Evolutionary conservation across 2,888 invertebrate species (phyloP), one percentile per base, ranked within the genome.

Genomic region (Argyresthia albistria): DNA sequence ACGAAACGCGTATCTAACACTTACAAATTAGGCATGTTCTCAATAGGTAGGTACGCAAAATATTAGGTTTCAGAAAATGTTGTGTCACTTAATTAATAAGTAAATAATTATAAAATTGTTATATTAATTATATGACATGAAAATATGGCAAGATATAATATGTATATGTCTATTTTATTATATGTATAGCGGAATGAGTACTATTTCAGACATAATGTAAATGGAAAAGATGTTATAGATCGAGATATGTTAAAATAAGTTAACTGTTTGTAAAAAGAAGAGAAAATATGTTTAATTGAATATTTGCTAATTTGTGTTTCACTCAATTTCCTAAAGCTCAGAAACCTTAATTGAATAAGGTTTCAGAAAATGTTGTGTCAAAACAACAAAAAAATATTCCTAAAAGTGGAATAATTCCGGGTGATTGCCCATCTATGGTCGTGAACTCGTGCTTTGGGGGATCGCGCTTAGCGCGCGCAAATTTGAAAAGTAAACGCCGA

Each of bases 181-280:
- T 82, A n/a, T n/a, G n/a, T n/a, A 83, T 79, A 86, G 81, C 78
- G 76, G 80, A 83, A 78, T 75, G 82, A 84, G 74, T 79, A 80
- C 77, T 78, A 80, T 77, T 77, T 77, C 80, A 78, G 81, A 52
- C 7, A 78, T 77, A 83, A 81, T 84, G 80, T 83, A 84, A 84
- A 82, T 80, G 75, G 68, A 80, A 73, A 73, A 76, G 25, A 79
- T 84, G 86, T 86, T 87, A 84, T 80, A 78, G 74, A 82, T 65
- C 72, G 76, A 83, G 73, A 80, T 78, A 79, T 79, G 81, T 83
- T 83, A 82, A 79, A 75, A 73, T 86, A 86, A 83, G 86, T 83
- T 83, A 83, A 84, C 76, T 86, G 86, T 87, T 87, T 86, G 86
- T 86, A 84, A 86, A 87, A 83, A 79, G 78, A 78, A 80, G 76